These are phyloP conservation scores for Pristionchus arcanus DNA, from an alignment of 2,888 invertebrate species.

Conservation along the genomic window DNA sequence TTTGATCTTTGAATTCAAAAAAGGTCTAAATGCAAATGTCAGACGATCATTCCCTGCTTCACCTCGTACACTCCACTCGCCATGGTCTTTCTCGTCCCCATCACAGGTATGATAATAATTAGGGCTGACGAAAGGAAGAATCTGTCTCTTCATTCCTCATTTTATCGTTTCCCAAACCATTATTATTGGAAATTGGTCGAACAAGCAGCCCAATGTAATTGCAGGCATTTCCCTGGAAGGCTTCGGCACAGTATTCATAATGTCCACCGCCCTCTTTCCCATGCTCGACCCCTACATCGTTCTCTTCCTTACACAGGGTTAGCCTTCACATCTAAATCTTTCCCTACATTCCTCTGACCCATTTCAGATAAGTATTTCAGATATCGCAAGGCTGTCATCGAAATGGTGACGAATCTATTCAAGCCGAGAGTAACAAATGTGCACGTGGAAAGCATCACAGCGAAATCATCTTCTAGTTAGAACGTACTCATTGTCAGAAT, in stretches of 20 bases:
- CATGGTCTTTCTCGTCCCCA: neutral
- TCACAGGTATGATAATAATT: constrained; percentile 23
- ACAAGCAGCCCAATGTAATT: no score
- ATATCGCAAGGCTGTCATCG: neutral
- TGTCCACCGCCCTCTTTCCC: constrained; percentile 1
- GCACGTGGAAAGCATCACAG: no score
- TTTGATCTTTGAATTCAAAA: neutral
- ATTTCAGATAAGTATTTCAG: neutral
- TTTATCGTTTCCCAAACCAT: no score
- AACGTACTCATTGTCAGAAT: no score
- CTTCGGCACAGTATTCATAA: neutral
- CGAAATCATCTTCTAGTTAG: no score
- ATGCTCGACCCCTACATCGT: constrained; percentile 26
- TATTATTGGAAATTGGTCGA: no score
- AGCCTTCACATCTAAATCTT: neutral
- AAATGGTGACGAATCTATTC: neutral
- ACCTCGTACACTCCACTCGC: constrained; percentile 21
- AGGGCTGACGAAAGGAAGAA: no score
- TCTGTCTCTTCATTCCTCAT: no score
- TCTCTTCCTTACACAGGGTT: neutral
- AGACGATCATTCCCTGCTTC: neutral
- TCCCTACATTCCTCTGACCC: neutral
- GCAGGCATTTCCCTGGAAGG: neutral
- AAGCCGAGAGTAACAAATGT: neutral
- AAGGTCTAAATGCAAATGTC: no score